Base-by-base conservation (phyloP, 2,888 invertebrate genomes). In the Hypomecis atomaria region DNA sequence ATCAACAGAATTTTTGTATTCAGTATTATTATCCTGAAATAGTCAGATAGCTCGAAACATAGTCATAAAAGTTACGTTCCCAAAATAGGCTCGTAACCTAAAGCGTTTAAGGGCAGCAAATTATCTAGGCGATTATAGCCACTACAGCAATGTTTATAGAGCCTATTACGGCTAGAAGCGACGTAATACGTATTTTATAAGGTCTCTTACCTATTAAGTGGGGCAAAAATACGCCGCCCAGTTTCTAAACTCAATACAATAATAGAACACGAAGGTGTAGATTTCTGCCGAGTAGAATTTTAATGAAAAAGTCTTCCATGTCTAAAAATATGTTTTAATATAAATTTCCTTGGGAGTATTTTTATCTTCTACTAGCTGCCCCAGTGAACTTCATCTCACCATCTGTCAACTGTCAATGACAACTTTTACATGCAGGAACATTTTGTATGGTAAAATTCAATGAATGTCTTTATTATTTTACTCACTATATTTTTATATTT, bases 31-130 rank as follows among this genome's bases (percentile, higher is more conserved):
- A n/a, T n/a, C 40, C 8, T 45, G 45, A 36, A 1, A 45, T 37
- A 23, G 34, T 49, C 23, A 33, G 58, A 42, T 58, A 49, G 42
- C 37, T 63, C 4, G 44, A 45, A 40, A 55, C 54, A 55, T 49
- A 50, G 50, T 56, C 55, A 42, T 56, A 56, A 59, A 60, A 53
- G 53, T 53, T 45, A 44, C 9, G n/a, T 13, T 45, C 7, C 34
- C 36, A 43, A 37, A 23, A 50, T 23, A 40, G 34, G 40, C 40
- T 37, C 36, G 45, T n/a, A 59, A 49, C 49, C 11, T 52, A 56
- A 42, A 63, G 40, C 56, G 59, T 34, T 52, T 59, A 56, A 42
- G 52, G 40, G 59, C 10, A 62, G 45, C 48, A 60, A 65, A 66
- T 59, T 50, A 53, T 33, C 48, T 37, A 44, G 38, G 4, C 59